These are phyloP conservation scores for Discoglossus pictus DNA, from an alignment of 2,797 vertebrate species.

Conservation along the genomic window DNA sequence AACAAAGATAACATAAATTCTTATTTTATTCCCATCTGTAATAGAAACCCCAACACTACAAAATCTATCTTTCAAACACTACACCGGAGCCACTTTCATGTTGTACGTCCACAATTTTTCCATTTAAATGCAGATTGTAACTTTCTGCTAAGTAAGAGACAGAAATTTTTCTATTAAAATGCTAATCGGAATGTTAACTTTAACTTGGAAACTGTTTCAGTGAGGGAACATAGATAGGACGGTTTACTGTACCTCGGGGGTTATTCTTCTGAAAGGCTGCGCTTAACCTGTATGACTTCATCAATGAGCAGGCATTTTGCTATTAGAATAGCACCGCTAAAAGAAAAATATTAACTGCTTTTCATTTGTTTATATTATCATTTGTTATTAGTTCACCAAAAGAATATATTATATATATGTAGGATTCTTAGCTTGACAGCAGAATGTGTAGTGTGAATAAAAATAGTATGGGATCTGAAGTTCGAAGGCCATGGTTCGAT, in stretches of 20 bases:
- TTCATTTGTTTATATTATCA: conserved; percentile 42
- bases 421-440: no score
- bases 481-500: no score
- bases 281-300: conserved; percentile 55
- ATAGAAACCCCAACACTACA: conserved; percentile 43
- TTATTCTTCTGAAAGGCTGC: conserved; percentile 54
- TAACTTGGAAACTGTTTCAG: conserved; percentile 55
- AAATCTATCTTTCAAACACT: conserved; percentile 55
- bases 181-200: conserved; percentile 66
- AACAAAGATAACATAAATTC: conserved; percentile 27
- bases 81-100: conserved; percentile 52
- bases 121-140: conserved; percentile 62
- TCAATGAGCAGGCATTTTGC: conserved; percentile 53
- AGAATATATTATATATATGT: no score
- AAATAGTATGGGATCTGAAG: no score
- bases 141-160: conserved; percentile 52
- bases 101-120: conserved; percentile 55
- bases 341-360: conserved; percentile 38
- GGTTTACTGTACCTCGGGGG: conserved; percentile 54
- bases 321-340: conserved; percentile 3
- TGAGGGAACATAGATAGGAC: conserved; percentile 54
- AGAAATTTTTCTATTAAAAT: conserved; percentile 65
- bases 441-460: no score
- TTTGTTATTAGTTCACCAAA: conserved; percentile 6
- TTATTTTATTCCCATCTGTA: conserved; percentile 50